These are phyloP conservation scores for Mus spicilegus DNA, from an alignment of 2,113 vertebrate genomes.

Conservation along the genomic window DNA sequence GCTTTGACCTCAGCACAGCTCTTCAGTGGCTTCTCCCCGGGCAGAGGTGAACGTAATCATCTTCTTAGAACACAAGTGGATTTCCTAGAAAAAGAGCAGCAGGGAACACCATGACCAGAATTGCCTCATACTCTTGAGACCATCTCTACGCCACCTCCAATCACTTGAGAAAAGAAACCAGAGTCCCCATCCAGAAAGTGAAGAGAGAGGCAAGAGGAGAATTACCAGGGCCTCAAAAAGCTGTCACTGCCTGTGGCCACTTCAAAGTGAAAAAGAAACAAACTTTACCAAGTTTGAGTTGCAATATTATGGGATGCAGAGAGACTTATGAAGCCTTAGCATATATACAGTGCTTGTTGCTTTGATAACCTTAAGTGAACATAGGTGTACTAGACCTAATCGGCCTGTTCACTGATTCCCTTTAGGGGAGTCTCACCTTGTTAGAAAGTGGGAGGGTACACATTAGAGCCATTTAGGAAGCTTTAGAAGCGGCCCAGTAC, in stretches of 20 bases:
- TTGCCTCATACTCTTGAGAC: conserved; percentile 76
- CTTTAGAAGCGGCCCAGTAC: background rate
- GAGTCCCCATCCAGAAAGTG: conserved; percentile 44
- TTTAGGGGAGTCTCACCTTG: background rate
- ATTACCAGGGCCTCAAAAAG: background rate
- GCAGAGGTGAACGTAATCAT: conserved; percentile 58
- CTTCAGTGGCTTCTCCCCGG: conserved; percentile 38
- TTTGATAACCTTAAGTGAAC: background rate
- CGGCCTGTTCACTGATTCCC: background rate
- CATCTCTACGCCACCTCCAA: conserved; percentile 45
- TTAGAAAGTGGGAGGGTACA: background rate
- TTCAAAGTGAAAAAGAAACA: background rate
- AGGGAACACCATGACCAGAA: conserved; percentile 75
- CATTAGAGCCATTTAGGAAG: background rate
- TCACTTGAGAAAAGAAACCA: conserved; percentile 73
- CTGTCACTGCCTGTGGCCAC: background rate
- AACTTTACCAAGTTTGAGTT: background rate
- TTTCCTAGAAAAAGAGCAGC: conserved; percentile 80
- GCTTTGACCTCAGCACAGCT: conserved; percentile 43
- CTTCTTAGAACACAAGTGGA: conserved; percentile 78
- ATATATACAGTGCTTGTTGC: background rate
- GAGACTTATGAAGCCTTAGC: background rate
- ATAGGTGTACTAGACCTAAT: background rate
- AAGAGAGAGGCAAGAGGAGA: background rate
- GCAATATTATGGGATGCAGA: background rate